Evolutionary conservation across 2,797 vertebrate genomes (phyloP).

Genomic region (Peromyscus attwateri): DNA sequence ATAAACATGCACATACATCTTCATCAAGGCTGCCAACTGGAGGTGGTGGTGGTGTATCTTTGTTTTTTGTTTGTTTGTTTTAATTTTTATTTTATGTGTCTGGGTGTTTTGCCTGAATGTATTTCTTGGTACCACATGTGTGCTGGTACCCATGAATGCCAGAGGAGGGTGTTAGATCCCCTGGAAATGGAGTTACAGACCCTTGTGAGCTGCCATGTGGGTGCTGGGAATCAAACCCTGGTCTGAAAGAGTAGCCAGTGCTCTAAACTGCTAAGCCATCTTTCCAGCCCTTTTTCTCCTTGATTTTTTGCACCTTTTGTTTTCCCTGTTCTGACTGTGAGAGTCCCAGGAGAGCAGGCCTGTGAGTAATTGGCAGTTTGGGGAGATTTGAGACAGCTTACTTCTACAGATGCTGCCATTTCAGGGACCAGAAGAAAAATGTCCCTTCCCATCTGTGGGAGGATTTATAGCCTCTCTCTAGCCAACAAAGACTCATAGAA

Average conservation of each 20-base stretch:
- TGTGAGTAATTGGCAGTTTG: not conserved
- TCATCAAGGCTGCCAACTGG: not conserved
- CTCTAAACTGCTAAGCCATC: not conserved
- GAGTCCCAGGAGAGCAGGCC: not conserved
- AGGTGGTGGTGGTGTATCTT: not conserved
- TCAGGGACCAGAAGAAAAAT: constrained; percentile 3
- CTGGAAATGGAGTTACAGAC: not conserved
- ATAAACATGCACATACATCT: not conserved
- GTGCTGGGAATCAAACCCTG: not conserved
- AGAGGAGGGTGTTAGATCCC: not conserved
- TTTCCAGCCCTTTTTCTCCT: not conserved
- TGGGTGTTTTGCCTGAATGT: not conserved
- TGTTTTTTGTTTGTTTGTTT: not conserved
- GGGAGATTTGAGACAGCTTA: not conserved
- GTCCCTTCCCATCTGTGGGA: not conserved
- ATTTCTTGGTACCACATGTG: not conserved
- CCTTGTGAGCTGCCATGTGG: not conserved
- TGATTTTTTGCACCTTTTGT: not conserved
- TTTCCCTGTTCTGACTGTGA: not conserved
- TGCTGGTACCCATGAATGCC: not conserved
- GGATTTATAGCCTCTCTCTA: not conserved
- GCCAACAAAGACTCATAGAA: constrained; percentile 14
- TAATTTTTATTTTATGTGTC: not conserved
- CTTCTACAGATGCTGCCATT: not conserved
- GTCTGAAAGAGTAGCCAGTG: not conserved